Evolutionary conservation across 2,797 vertebrate genomes (phyloP), one percentile per base, ranked within the genome.

Genomic region (Pipistrellus pipistrellus): DNA sequence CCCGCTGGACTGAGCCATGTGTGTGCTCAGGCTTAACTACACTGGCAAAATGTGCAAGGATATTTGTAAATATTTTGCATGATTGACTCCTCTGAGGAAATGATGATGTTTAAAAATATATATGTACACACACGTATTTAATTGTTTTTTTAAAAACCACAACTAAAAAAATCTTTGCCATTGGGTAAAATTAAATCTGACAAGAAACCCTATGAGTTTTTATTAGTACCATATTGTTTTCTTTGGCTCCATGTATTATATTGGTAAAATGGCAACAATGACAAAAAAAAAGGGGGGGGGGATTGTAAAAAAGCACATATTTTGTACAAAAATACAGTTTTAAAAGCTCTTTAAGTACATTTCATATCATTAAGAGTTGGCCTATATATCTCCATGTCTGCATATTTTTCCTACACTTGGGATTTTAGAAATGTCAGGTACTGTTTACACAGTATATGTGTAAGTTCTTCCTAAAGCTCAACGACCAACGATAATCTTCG

Each of bases 261-360:
- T 97, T 96, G 96, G 95, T 98, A 97, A 97, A 98, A 98, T 96
- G 94, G 97, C 96, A 62, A 59, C 4, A 25, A 30, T 6, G 59
- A 30, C 93, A 96, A 96, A 98, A 98, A 97, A 97, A 96, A 97
- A 97, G 95, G 96, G 92, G 97, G 96, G 91, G 97, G 32, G 96
- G 97, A 97, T 96, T 97, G 94, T 98, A 98, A 98, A 88, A 98
- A 98, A 97, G 98, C 97, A 98, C 98, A 98, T 97, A 98, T 98
- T 98, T 98, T 98, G 97, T 98, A 98, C 98, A 98, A 98, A 98
- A 98, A 98, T 98, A 98, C 98, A 98, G 98, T 98, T 98, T 98
- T 98, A 98, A 98, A 98, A 98, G 98, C 98, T 98, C 98, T 98
- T 98, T 98, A 98, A 98, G 98, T 98, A 98, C 98, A 98, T 98